A percentile compares a stretch with the other conserved stretches of the same genome.
phyloP scores from a whole-genome alignment of 1,140 invertebrate species.

The Steinernema khuongi region DNA sequence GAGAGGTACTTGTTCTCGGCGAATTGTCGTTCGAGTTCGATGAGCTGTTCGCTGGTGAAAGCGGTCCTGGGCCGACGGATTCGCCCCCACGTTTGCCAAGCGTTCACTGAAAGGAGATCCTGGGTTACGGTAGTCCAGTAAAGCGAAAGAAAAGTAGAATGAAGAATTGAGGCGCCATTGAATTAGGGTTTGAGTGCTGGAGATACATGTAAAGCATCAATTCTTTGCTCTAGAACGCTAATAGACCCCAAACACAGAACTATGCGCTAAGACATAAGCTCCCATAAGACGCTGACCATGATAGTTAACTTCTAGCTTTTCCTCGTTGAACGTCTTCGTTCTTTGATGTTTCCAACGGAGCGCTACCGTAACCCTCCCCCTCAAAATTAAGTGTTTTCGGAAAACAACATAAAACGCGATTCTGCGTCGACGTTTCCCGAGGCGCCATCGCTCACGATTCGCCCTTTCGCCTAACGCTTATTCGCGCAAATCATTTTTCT shows the following conservation, averaged over 20 bases:
- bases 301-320: constrained; percentile 13
- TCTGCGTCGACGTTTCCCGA: neutral
- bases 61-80: constrained; percentile 89
- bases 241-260: constrained; percentile 3
- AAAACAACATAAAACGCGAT: neutral
- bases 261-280: too few species aligned
- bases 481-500: constrained; percentile 12
- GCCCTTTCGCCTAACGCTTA: constrained; percentile 8
- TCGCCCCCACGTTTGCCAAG: constrained; percentile 68
- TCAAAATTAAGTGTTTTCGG: neutral
- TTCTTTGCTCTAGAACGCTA: neutral
- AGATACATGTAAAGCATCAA: neutral
- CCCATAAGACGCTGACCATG: neutral
- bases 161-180: neutral
- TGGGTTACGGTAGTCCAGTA: neutral
- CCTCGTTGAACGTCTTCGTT: too few species aligned
- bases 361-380: neutral
- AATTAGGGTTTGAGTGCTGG: neutral
- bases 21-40: constrained; percentile 96
- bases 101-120: constrained; percentile 43
- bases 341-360: too few species aligned
- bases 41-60: constrained; percentile 92
- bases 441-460: neutral
- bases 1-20: constrained; percentile 97
- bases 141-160: neutral